Evolutionary conservation across 2,113 vertebrate species (phyloP), one percentile per base, ranked within the genome.

Genomic region (Steatornis caripensis): DNA sequence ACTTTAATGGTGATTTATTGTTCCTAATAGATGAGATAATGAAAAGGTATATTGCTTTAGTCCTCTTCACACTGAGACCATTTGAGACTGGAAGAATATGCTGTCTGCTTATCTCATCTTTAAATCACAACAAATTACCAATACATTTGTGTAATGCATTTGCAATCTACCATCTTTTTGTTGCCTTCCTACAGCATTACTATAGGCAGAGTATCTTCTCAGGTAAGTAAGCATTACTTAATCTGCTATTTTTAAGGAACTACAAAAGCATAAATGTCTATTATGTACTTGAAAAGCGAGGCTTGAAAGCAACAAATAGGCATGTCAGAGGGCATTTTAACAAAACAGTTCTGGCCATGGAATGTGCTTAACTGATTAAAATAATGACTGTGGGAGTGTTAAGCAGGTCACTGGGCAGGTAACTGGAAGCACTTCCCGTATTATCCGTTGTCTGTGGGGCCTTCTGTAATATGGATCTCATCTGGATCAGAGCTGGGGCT

Each of bases 361-460:
- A 30, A 23, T 70, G 24, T 78, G 55, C 20, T 75, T 60, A 82
- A 49, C n/a, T 53, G 51, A 60, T 85, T 66, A 24, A 71, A 75
- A 36, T 29, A 37, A 65, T 39, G 30, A 29, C 39, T 18, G 27
- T 82, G 57, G 66, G 71, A 80, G 36, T 23, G 36, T 30, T 71
- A 7, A n/a, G 29, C 46, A 75, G 19, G 34, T 46, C 57, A 62
- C 32, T n/a, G 27, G 30, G 46, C 27, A 84, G 84, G 65, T 12
- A 66, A 12, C 9, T 57, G 55, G 69, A 71, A 62, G 13, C 36
- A 6, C 16, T 79, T 4, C 20, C 30, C 18, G 71, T 71, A 12
- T 54, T 70, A n/a, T 14, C 14, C 1, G 0, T 3, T 48, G 39
- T 19, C 5, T 2, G 1, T 27, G 27, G 41, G 30, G 8, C 27